These are phyloP conservation scores for Pseudopodoces humilis DNA, from an alignment of 2,113 vertebrate species.

Conservation along the genomic window DNA sequence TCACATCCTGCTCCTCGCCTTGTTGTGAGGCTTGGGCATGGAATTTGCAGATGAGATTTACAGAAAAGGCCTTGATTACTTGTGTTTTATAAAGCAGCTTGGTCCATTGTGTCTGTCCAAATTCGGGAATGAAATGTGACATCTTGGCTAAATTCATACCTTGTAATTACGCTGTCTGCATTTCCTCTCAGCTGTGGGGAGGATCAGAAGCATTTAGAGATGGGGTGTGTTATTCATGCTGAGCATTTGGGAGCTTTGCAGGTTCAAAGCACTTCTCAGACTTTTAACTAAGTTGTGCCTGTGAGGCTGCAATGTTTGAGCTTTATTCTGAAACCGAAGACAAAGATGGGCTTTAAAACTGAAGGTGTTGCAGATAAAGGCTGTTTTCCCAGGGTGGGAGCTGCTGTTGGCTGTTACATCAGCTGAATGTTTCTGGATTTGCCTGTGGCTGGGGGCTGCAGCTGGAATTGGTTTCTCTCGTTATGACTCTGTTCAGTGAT, in stretches of 20 bases:
- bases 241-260: conserved; percentile 9
- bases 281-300: conserved; percentile 44
- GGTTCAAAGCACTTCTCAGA: conserved; percentile 42
- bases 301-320: background rate
- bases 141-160: conserved; percentile 31
- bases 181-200: conserved; percentile 55
- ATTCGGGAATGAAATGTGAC: conserved; percentile 10
- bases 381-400: background rate
- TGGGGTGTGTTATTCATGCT: conserved; percentile 18
- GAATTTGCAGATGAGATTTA: conserved; percentile 32
- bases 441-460: background rate
- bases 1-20: background rate
- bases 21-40: background rate
- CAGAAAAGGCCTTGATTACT: conserved; percentile 49
- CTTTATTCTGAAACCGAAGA: background rate
- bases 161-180: conserved; percentile 50
- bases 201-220: conserved; percentile 22
- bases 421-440: background rate
- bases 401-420: background rate
- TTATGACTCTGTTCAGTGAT: background rate
- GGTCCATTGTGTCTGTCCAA: conserved; percentile 26
- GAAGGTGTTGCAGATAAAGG: background rate
- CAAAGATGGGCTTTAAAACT: background rate
- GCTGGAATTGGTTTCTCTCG: background rate
- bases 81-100: background rate